Evolutionary conservation across 2,113 vertebrate genomes (phyloP).

Genomic region (Felis chaus): DNA sequence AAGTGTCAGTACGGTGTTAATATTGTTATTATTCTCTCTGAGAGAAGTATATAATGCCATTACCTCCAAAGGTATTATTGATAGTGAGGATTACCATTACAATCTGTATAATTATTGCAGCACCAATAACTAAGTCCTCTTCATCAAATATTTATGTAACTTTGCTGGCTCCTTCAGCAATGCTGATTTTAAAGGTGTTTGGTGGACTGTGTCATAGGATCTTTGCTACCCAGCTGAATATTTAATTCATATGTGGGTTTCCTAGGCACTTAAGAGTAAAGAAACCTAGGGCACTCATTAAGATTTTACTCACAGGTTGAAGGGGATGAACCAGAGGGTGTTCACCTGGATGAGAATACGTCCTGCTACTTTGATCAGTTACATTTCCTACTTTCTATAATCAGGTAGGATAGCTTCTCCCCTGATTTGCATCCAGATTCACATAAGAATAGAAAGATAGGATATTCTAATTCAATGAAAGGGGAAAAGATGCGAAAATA

Average conservation of each 20-base stretch:
- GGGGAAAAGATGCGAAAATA: background rate
- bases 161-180: slow-evolving; percentile 15
- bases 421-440: background rate
- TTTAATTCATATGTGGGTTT: slow-evolving; percentile 14
- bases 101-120: slow-evolving; percentile 82
- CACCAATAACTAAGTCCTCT: slow-evolving; percentile 68
- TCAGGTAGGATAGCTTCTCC: background rate
- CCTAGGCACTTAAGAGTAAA: background rate
- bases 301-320: background rate
- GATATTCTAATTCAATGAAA: background rate
- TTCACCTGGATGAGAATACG: background rate
- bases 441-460: background rate
- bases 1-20: slow-evolving; percentile 80
- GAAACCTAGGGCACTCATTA: background rate
- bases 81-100: slow-evolving; percentile 79
- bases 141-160: slow-evolving; percentile 84
- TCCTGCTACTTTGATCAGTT: background rate
- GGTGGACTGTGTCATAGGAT: slow-evolving; percentile 35
- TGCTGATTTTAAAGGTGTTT: slow-evolving; percentile 59
- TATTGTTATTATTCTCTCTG: slow-evolving; percentile 81
- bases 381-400: background rate
- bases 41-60: slow-evolving; percentile 76
- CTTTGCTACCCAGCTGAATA: slow-evolving; percentile 51
- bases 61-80: slow-evolving; percentile 81
- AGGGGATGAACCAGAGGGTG: background rate